phyloP scores from a whole-genome alignment of 2,888 invertebrate species.

The Unio pictorum region DNA sequence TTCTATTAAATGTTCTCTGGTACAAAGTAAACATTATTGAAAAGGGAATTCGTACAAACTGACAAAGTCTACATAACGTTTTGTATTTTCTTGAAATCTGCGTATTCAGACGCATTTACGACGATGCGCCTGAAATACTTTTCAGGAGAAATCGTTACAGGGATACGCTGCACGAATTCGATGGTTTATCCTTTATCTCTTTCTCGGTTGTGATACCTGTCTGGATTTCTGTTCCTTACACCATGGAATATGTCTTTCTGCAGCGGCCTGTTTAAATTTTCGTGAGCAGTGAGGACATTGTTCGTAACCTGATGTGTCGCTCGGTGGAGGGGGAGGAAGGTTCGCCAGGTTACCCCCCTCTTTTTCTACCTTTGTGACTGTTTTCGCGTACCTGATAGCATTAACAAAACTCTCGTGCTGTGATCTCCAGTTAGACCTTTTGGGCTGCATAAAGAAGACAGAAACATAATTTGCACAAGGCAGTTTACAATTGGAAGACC shows the following conservation, averaged over 20 bases:
- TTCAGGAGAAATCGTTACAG: no score
- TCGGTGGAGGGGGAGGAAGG: constrained; percentile 84
- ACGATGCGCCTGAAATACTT: no score
- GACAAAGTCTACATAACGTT: no score
- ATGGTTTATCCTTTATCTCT: neutral
- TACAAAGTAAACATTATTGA: no score
- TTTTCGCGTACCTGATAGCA: constrained; percentile 66
- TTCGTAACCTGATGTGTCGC: constrained; percentile 91
- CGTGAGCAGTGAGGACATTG: constrained; percentile 90
- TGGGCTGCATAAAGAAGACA: constrained; percentile 34
- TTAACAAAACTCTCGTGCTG: constrained; percentile 67
- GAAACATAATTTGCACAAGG: neutral
- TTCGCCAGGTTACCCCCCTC: constrained; percentile 88
- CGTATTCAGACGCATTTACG: no score
- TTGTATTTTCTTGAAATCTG: no score
- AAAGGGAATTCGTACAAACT: no score
- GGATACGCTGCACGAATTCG: no score
- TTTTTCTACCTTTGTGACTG: constrained; percentile 59
- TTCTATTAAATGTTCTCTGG: no score
- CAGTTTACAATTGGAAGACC: no score
- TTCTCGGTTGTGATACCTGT: constrained; percentile 38
- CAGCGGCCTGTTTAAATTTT: constrained; percentile 84
- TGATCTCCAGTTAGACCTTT: constrained; percentile 65
- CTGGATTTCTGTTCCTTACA: constrained; percentile 80
- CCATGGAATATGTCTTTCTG: constrained; percentile 92